These are phyloP conservation scores for Emmelina monodactyla DNA, from an alignment of 2,888 invertebrate genomes.

Conservation along the genomic window DNA sequence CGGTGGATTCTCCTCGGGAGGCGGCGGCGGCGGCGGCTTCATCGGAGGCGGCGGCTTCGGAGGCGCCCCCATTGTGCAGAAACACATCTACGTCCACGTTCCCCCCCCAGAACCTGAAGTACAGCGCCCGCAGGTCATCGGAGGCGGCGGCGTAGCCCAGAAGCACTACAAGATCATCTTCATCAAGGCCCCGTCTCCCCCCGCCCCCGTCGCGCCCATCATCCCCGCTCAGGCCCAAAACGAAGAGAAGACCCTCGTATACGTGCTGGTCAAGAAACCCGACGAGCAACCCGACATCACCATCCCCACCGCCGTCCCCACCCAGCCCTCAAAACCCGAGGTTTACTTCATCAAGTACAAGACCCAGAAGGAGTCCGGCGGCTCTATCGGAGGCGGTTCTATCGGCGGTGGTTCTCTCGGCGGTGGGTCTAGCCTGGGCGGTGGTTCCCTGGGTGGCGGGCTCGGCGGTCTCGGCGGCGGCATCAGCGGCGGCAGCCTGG, in stretches of 20 bases:
- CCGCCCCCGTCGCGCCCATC: constrained; percentile 77
- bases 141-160: constrained; percentile 71
- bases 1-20: constrained; percentile 24
- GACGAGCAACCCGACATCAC: constrained; percentile 83
- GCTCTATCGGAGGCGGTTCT: constrained; percentile 26
- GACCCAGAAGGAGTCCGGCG: constrained; percentile 69
- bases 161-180: constrained; percentile 88
- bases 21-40: constrained; percentile 32
- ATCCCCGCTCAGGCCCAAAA: constrained; percentile 77
- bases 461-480: constrained; percentile 25
- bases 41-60: constrained; percentile 45
- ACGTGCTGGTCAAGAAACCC: constrained; percentile 84
- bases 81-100: constrained; percentile 85
- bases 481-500: constrained; percentile 25
- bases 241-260: constrained; percentile 82
- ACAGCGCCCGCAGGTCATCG: constrained; percentile 71
- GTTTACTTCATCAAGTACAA: constrained; percentile 88
- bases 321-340: constrained; percentile 81
- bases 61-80: constrained; percentile 71
- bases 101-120: constrained; percentile 83
- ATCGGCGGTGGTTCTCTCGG: constrained; percentile 20
- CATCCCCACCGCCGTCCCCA: constrained; percentile 75
- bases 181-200: constrained; percentile 83
- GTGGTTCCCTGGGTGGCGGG: constrained; percentile 21
- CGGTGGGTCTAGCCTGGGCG: constrained; percentile 21